Evolutionary conservation across 2,797 vertebrate genomes (phyloP), one percentile per base, ranked within the genome.

Genomic region (Characodon lateralis): DNA sequence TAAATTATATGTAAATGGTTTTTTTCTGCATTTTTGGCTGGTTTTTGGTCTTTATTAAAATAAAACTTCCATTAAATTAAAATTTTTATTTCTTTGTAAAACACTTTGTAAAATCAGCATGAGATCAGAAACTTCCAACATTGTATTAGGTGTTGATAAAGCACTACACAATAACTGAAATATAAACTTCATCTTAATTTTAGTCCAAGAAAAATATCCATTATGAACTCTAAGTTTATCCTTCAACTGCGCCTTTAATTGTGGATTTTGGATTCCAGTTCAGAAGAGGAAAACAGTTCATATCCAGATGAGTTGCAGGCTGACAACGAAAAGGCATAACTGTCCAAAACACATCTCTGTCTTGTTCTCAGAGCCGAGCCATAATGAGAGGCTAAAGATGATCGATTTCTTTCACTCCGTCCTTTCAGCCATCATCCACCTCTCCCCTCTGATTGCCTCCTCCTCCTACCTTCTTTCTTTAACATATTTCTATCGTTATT

Each of bases 361-460:
- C 84, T 87, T 79, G 77, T 83, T 87, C 84, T 59, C 26, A 41
- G 35, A 41, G 75, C 24, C 7, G 35, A 35, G 58, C 71, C 72
- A 83, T 90, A 86, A 91, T 85, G 85, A 85, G 78, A 76, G 66
- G 69, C 82, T 89, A 81, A 88, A 80, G 70, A 86, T 71, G 87
- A 90, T 89, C 80, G 83, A 78, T 83, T 77, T 51, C 78, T 39
- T 77, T 50, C 75, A 51, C 56, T 48, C 68, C 18, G 58, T 77
- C 55, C 78, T 61, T 31, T 82, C 82, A 76, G 7, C 72, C 81
- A 73, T 85, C 80, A 76, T 48, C 71, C 83, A 41, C 71, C 70
- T 69, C 79, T 84, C 70, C 31, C 20, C 35, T 66, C 35, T 41
- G 20, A 39, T 18, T 41, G 31, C 63, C 35, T 66, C 75, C 72